Percentiles rank a stretch among this genome's conserved stretches.
phyloP scores from a whole-genome alignment of 2,113 vertebrate genomes.

The Melanocharis versteri region DNA sequence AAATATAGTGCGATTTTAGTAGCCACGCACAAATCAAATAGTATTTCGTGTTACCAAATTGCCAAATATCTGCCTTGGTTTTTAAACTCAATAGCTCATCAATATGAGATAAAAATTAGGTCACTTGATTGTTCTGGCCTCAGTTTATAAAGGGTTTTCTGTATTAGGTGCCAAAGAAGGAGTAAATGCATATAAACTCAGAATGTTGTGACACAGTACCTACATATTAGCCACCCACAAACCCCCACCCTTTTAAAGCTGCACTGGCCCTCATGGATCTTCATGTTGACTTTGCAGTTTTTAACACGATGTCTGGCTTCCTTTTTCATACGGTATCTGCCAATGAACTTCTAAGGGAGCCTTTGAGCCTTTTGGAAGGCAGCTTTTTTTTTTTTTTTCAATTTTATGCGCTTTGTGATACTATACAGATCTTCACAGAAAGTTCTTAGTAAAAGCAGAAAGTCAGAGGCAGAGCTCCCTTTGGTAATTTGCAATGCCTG shows the following conservation, averaged over 20 bases:
- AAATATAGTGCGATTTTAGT: neutral
- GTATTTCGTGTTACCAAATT: neutral
- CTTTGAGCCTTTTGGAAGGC: neutral
- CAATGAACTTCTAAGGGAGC: neutral
- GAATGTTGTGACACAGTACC: neutral
- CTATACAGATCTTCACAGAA: neutral
- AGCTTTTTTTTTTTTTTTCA: neutral
- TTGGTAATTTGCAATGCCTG: neutral
- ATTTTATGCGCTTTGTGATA: neutral
- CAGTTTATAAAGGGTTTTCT: neutral
- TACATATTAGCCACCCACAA: neutral
- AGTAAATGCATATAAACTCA: neutral
- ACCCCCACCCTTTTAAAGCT: neutral
- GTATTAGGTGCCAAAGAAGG: neutral
- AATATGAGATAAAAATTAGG: neutral
- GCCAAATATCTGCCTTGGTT: neutral
- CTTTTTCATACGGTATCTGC: neutral
- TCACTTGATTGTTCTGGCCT: neutral
- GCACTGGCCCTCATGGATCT: neutral
- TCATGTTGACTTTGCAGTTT: neutral
- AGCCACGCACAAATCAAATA: neutral
- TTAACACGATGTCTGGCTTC: neutral
- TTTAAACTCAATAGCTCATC: neutral
- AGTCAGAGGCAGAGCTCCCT: neutral
- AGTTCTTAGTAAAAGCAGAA: neutral